phyloP scores from a whole-genome alignment of 2,113 vertebrate species.

The Neodontobutis hainanensis region DNA sequence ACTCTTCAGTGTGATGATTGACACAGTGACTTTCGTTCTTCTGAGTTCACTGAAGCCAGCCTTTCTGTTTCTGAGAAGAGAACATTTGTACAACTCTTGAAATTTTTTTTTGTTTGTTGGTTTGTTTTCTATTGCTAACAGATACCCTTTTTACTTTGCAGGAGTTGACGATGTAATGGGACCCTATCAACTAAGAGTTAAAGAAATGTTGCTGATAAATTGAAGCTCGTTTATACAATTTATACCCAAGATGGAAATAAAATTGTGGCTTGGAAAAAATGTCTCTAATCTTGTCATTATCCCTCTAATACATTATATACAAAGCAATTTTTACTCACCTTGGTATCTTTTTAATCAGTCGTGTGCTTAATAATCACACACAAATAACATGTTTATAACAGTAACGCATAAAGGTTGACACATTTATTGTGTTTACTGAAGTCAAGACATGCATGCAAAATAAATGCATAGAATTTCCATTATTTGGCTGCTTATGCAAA shows the following conservation, averaged over 20 bases:
- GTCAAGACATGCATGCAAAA: no score
- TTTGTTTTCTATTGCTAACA: conserved; percentile 10
- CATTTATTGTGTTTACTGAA: no score
- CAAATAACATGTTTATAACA: no score
- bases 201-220: conserved; percentile 84
- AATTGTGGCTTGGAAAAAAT: conserved; percentile 90
- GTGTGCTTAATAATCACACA: no score
- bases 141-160: conserved; percentile 60
- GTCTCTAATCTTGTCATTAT: background rate
- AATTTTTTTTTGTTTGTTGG: no score
- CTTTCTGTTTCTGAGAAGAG: conserved; percentile 71
- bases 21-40: conserved; percentile 80
- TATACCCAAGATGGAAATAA: conserved; percentile 93
- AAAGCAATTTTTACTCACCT: no score
- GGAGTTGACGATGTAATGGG: conserved; percentile 96
- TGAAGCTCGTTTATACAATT: conserved; percentile 94
- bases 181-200: conserved; percentile 70
- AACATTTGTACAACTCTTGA: background rate
- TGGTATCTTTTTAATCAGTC: no score
- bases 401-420: no score
- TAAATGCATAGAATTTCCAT: no score
- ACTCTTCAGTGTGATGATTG: conserved; percentile 72
- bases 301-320: no score
- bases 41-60: conserved; percentile 72
- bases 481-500: no score